A percentile compares a stretch with the other conserved stretches of the same genome.
These are phyloP conservation scores for Theristus sp. DNA, from an alignment of 2,888 invertebrate genomes.

Conservation along the genomic window DNA sequence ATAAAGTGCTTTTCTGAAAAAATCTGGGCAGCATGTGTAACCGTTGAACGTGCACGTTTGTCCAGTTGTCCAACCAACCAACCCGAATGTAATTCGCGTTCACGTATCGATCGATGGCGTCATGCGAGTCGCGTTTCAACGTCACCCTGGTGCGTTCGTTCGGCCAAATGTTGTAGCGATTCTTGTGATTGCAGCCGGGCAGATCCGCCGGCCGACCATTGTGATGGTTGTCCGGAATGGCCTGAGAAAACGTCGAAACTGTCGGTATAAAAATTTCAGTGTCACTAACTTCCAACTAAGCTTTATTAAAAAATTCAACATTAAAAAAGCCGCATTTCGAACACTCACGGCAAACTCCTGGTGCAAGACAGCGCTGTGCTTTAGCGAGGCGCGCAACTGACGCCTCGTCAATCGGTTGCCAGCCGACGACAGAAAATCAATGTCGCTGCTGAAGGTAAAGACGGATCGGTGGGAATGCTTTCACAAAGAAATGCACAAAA, in stretches of 20 bases:
- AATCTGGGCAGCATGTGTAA: no score
- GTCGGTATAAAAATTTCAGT: no score
- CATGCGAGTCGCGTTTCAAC: conserved; percentile 22
- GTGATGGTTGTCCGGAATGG: conserved; percentile 73
- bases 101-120: conserved; percentile 52
- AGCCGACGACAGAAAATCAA: conserved; percentile 41
- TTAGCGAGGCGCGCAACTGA: conserved; percentile 37
- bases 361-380: conserved; percentile 43
- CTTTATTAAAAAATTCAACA: no score
- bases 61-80: no score
- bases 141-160: conserved; percentile 40
- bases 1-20: no score
- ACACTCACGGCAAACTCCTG: conserved; percentile 60
- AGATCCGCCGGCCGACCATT: conserved; percentile 58
- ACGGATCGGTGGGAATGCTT: not conserved
- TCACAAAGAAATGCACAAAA: no score
- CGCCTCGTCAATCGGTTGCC: conserved; percentile 40
- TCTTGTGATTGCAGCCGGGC: conserved; percentile 68
- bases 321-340: no score
- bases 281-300: no score
- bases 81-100: conserved; percentile 86
- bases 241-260: conserved; percentile 29
- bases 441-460: conserved; percentile 33
- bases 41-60: no score
- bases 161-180: conserved; percentile 63